phyloP scores from a whole-genome alignment of 2,888 invertebrate genomes.

The Ernsta delagoae region DNA sequence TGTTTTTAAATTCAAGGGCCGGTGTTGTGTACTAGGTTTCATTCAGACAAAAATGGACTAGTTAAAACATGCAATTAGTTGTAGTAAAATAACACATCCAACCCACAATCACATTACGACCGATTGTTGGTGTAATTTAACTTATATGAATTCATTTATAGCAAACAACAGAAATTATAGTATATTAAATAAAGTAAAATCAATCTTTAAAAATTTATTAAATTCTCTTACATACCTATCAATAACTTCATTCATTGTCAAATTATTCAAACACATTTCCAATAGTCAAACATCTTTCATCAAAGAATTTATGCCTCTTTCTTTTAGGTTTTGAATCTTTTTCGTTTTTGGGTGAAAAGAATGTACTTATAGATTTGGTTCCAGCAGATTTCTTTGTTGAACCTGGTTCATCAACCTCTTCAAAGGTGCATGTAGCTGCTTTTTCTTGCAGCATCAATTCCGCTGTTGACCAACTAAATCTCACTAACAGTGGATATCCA shows the following conservation, averaged over 20 bases:
- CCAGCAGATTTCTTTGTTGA: constrained; percentile 66
- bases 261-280: constrained; percentile 75
- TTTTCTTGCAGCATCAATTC: constrained; percentile 90
- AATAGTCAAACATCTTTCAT: constrained; percentile 85
- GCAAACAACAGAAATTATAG: no score
- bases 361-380: constrained; percentile 86
- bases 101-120: no score
- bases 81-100: no score
- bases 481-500: constrained; percentile 96
- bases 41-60: not conserved
- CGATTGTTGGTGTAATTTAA: no score
- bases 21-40: constrained; percentile 6
- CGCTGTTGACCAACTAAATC: constrained; percentile 99
- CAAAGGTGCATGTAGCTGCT: constrained; percentile 90
- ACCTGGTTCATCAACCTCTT: constrained; percentile 79
- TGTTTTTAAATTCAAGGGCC: constrained; percentile 37
- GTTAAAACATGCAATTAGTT: no score
- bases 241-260: constrained; percentile 2
- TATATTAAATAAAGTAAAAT: not conserved
- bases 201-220: not conserved
- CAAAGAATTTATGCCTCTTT: constrained; percentile 87
- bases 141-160: no score
- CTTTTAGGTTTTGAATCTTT: constrained; percentile 66
- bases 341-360: constrained; percentile 72
- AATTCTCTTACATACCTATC: constrained; percentile 12